These are phyloP conservation scores for Syngnathoides biaculeatus DNA, from an alignment of 2,113 vertebrate species.

Conservation along the genomic window DNA sequence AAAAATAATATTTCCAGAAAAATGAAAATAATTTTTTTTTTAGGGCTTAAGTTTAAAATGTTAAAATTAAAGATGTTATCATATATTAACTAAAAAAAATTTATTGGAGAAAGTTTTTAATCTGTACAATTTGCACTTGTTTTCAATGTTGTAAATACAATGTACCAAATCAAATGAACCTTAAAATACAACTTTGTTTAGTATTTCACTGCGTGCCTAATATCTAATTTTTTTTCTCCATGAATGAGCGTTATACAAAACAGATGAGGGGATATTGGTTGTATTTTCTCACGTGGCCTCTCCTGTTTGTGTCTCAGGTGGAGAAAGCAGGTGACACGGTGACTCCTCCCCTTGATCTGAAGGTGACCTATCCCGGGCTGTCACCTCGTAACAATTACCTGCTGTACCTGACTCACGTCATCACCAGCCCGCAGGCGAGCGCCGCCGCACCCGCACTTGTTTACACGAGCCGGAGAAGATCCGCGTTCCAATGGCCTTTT, in stretches of 20 bases:
- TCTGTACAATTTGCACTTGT: background rate
- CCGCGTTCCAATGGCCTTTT: background rate
- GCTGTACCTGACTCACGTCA: constrained; percentile 79
- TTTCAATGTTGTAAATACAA: background rate
- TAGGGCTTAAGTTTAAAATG: background rate
- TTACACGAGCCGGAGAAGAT: background rate
- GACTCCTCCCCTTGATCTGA: constrained; percentile 77
- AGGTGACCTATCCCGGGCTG: constrained; percentile 76
- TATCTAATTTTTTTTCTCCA: no score
- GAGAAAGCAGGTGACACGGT: constrained; percentile 70
- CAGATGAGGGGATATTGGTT: background rate
- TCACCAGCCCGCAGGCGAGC: constrained; percentile 68
- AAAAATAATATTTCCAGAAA: no score
- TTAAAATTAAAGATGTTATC: background rate
- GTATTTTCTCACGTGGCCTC: background rate
- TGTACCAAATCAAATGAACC: background rate
- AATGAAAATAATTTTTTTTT: no score
- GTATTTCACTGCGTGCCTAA: no score
- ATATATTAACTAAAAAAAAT: background rate
- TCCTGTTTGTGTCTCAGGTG: constrained; percentile 68
- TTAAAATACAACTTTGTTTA: background rate
- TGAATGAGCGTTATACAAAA: no score
- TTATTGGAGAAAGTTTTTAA: no score
- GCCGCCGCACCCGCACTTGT: background rate
- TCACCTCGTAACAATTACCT: constrained; percentile 76